phyloP scores from a whole-genome alignment of 1,140 invertebrate species.

The Bombus superbus region DNA sequence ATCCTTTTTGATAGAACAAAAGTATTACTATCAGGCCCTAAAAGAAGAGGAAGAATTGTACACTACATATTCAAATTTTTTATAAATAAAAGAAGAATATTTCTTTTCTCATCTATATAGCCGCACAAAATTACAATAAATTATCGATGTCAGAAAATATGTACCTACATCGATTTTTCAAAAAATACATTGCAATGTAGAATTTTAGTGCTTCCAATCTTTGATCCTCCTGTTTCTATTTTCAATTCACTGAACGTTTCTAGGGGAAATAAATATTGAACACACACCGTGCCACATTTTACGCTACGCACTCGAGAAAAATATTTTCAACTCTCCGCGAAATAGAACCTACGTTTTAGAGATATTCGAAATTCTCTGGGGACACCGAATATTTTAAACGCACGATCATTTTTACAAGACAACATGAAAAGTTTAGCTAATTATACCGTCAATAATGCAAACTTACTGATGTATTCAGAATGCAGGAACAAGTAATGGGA shows the following conservation, averaged over 20 bases:
- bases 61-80: background rate
- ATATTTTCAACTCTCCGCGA: background rate
- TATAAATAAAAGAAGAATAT: background rate
- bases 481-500: background rate
- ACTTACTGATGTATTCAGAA: background rate
- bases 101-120: background rate
- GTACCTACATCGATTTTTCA: too few relatives aligned
- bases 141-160: background rate
- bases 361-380: background rate
- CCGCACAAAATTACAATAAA: background rate
- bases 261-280: conserved; percentile 1
- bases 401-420: background rate
- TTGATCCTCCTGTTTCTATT: background rate
- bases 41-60: background rate
- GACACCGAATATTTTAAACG: background rate
- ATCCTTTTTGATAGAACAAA: too few relatives aligned
- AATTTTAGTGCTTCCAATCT: background rate
- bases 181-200: too few relatives aligned
- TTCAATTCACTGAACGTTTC: background rate
- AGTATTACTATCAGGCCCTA: too few relatives aligned
- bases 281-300: background rate
- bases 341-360: background rate
- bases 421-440: background rate
- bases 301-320: background rate
- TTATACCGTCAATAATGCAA: background rate